Evolutionary conservation across 2,888 invertebrate genomes (phyloP).

Genomic region (Ectobius pallidus): DNA sequence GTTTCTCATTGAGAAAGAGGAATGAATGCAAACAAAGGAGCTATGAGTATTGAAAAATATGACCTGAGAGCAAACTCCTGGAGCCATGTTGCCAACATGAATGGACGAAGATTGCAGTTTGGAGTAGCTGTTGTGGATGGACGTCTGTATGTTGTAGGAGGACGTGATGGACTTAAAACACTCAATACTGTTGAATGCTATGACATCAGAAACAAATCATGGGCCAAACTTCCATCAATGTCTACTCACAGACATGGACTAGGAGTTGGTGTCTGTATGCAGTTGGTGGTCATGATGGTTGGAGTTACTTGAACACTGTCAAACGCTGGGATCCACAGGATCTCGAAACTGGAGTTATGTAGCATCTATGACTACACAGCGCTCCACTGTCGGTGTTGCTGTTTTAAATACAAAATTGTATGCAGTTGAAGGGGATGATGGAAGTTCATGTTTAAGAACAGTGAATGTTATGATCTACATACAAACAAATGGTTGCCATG

Average conservation of each 20-base stretch:
- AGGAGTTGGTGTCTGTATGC: conserved; percentile 84
- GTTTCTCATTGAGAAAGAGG: too few relatives aligned
- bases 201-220: conserved; percentile 78
- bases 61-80: conserved; percentile 81
- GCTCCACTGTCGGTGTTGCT: conserved; percentile 90
- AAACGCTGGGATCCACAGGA: conserved; percentile 92
- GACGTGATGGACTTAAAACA: conserved; percentile 91
- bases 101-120: conserved; percentile 83
- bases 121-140: conserved; percentile 86
- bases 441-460: conserved; percentile 86
- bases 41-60: conserved; percentile 90
- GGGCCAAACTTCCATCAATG: conserved; percentile 86
- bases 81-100: conserved; percentile 78
- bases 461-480: conserved; percentile 79
- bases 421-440: conserved; percentile 92
- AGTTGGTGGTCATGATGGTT: conserved; percentile 94
- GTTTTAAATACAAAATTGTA: conserved; percentile 83
- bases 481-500: conserved; percentile 83
- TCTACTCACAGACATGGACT: conserved; percentile 75
- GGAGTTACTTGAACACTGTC: conserved; percentile 93
- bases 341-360: conserved; percentile 88
- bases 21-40: too few relatives aligned
- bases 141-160: conserved; percentile 86
- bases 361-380: conserved; percentile 85
- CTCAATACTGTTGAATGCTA: conserved; percentile 92